Conservation (phyloP, 2,888 invertebrate species). For the Mystacides longicornis region DNA sequence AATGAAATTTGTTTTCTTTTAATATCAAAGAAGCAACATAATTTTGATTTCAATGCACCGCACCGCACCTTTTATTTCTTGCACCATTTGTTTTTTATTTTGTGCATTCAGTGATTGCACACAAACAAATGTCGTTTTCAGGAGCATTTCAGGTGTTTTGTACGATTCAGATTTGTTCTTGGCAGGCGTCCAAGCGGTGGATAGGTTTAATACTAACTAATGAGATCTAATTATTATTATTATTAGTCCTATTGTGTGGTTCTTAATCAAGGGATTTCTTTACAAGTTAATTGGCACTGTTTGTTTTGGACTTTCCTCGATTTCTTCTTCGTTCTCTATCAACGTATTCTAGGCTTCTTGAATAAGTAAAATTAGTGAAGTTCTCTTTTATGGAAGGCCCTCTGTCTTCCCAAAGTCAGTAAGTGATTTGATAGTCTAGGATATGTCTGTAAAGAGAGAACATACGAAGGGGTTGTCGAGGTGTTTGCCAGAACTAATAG, state of each 20-base stretch:
- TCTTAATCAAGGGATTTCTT: no score
- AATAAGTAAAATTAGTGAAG: not conserved
- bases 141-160: no score
- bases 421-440: no score
- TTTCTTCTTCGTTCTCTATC: not conserved
- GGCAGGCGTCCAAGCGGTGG: no score
- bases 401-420: not conserved
- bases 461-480: slow-evolving; percentile 10
- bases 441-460: no score
- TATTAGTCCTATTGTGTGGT: no score
- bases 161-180: no score
- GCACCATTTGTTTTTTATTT: slow-evolving; percentile 26
- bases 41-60: slow-evolving; percentile 30
- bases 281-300: no score
- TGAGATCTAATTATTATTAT: no score
- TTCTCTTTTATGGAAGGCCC: not conserved
- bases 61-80: slow-evolving; percentile 36
- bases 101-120: slow-evolving; percentile 51
- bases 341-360: not conserved
- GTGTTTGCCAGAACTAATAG: slow-evolving; percentile 30
- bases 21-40: slow-evolving; percentile 37
- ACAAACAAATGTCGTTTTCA: not conserved
- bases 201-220: no score
- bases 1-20: slow-evolving; percentile 21
- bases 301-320: not conserved